A percentile compares a stretch with the other conserved stretches of the same genome.
These are phyloP conservation scores for Torymus auratus DNA, from an alignment of 2,888 invertebrate genomes.

Conservation along the genomic window DNA sequence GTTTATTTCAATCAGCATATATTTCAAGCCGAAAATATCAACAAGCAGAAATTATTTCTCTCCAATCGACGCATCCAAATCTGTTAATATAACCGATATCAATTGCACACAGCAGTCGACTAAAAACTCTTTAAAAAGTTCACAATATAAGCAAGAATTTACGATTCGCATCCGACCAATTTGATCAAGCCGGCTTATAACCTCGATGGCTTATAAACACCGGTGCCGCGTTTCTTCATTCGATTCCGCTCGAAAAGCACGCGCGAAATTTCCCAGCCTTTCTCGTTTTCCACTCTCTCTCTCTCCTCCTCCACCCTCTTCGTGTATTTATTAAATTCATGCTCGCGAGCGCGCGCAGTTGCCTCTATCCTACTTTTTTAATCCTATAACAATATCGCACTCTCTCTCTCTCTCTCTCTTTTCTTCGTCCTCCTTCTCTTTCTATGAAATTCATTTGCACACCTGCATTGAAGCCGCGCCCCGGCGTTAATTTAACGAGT, in stretches of 20 bases:
- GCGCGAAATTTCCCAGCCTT: background rate
- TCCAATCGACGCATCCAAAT: too few species aligned
- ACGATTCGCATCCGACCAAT: too few species aligned
- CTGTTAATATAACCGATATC: too few species aligned
- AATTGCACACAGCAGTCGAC: too few species aligned
- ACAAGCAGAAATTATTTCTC: too few species aligned
- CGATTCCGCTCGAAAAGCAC: background rate
- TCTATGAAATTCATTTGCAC: conserved; percentile 43
- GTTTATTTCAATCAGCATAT: too few species aligned
- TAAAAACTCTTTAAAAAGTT: background rate
- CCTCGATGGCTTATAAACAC: background rate
- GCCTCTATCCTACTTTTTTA: conserved; percentile 12
- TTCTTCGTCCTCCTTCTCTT: background rate
- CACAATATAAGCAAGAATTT: too few species aligned
- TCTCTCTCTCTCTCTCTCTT: background rate
- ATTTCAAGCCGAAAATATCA: too few species aligned
- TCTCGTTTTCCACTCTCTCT: background rate
- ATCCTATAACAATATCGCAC: conserved; percentile 42
- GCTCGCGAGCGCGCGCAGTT: conserved; percentile 1
- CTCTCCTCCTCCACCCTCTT: background rate
- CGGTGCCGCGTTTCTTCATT: background rate
- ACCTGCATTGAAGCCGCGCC: conserved; percentile 26
- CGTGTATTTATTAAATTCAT: conserved; percentile 44
- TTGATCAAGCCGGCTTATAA: too few species aligned
- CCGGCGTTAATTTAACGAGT: conserved; percentile 39